A percentile compares a stretch with the other conserved stretches of the same genome.
phyloP scores from a whole-genome alignment of 2,797 vertebrate species.

The Mormyrops attenuatus region DNA sequence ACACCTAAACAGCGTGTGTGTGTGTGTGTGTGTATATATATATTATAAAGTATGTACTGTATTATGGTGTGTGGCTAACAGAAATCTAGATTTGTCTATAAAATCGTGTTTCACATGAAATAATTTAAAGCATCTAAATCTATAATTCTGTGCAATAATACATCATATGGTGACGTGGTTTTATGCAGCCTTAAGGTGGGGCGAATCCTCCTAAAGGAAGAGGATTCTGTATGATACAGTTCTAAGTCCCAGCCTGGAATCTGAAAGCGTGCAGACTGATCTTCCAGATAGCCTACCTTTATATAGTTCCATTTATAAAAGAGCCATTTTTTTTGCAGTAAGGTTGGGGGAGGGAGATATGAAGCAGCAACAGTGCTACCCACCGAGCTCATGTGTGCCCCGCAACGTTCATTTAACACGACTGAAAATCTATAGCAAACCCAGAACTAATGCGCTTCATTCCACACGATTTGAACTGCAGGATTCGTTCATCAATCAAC shows the following conservation, averaged over 20 bases:
- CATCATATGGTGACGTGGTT: background rate
- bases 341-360: background rate
- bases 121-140: background rate
- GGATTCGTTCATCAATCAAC: background rate
- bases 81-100: background rate
- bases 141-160: background rate
- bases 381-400: background rate
- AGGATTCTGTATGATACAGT: background rate
- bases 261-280: background rate
- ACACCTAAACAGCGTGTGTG: background rate
- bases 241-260: background rate
- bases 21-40: too few species aligned
- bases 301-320: background rate
- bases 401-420: background rate
- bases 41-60: background rate
- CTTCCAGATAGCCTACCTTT: background rate
- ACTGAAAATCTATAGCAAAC: background rate
- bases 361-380: background rate
- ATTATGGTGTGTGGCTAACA: background rate
- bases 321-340: background rate
- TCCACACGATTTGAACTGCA: background rate
- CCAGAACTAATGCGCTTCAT: background rate
- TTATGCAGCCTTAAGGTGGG: background rate
- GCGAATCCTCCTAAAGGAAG: background rate
- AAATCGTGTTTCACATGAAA: background rate